Evolutionary conservation across 2,797 vertebrate genomes (phyloP), one percentile per base, ranked within the genome.

Genomic region (Paramormyrops hopkinsi): DNA sequence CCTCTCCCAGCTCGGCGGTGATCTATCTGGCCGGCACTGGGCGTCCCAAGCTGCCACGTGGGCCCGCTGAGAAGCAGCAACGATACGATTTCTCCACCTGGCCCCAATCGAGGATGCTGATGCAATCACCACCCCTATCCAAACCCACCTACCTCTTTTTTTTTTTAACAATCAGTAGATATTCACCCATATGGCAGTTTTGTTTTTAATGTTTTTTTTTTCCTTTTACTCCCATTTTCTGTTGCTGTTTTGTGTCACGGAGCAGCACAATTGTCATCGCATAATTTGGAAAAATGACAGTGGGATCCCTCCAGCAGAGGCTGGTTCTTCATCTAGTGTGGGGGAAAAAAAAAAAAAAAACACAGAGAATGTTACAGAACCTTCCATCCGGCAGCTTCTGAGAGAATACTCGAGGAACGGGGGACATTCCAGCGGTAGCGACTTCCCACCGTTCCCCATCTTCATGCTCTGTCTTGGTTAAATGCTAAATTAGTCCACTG

Each of bases 1-100:
- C 1, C 22, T 44, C 86, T 86, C 48, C 88, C 19, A 19, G 14
- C 37, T 82, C 51, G 53, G 19, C 86, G 76, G 88, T 50, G 87
- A 88, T 88, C 87, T 90, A 88, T 91, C 89, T 37, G 88, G 65
- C 62, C 90, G 69, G 54, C 33, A 86, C 88, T 59, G 79, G 86
- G 29, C 86, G 8, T n/a, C 41, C 89, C 87, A 65, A 25, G 73
- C 89, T 25, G 59, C 41, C 41, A 46, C 50, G 62, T 22, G 62
- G 53, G 50, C 53, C 87, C 11, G 48, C 86, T 48, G 88, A 14
- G 88, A 90, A 50, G 11, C 33, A 8, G 87, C 89, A 88, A 5
- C 4, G 8, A 46, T 12, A 46, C 4, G 87, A 87, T 87, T 90
- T 89, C 89, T 91, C 89, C 84, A 86, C n/a, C 53, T 5, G 3